phyloP scores from a whole-genome alignment of 2,888 invertebrate species.

The Gisinianus flammeolus region DNA sequence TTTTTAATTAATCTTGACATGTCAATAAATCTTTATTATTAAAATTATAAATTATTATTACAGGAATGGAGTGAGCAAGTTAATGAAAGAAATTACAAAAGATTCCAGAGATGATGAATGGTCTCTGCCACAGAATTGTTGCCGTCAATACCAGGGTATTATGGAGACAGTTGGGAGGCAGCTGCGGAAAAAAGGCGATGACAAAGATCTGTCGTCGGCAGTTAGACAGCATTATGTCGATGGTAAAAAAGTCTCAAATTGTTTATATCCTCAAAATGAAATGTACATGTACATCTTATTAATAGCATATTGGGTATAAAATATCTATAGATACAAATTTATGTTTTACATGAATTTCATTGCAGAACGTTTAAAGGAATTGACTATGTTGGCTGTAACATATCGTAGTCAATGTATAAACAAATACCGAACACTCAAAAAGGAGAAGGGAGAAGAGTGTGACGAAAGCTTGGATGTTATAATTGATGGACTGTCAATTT shows the following conservation, averaged over 20 bases:
- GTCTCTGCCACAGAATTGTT: conserved; percentile 23
- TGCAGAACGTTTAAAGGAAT: conserved; percentile 29
- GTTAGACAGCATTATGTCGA: conserved; percentile 31
- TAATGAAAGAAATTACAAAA: conserved; percentile 24
- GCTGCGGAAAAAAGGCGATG: conserved; percentile 29
- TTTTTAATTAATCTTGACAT: not conserved
- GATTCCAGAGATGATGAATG: conserved; percentile 18
- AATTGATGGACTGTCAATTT: not conserved
- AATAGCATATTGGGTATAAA: not conserved
- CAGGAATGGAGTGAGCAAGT: conserved; percentile 36
- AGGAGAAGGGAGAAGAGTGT: conserved; percentile 18
- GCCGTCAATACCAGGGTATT: conserved; percentile 31
- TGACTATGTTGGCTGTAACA: conserved; percentile 3
- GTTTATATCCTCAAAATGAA: no score
- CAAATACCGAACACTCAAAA: not conserved
- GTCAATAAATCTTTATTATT: not conserved
- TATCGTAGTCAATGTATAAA: conserved; percentile 13
- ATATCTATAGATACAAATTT: not conserved
- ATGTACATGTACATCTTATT: no score
- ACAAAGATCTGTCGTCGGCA: not conserved
- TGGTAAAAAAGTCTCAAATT: conserved; percentile 16
- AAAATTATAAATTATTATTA: not conserved
- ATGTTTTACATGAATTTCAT: not conserved
- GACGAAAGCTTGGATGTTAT: conserved; percentile 28
- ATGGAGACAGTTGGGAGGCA: conserved; percentile 30